A percentile compares a stretch with the other conserved stretches of the same genome.
Conservation (phyloP, 2,113 vertebrate species). For the Anoplopoma fimbria region DNA sequence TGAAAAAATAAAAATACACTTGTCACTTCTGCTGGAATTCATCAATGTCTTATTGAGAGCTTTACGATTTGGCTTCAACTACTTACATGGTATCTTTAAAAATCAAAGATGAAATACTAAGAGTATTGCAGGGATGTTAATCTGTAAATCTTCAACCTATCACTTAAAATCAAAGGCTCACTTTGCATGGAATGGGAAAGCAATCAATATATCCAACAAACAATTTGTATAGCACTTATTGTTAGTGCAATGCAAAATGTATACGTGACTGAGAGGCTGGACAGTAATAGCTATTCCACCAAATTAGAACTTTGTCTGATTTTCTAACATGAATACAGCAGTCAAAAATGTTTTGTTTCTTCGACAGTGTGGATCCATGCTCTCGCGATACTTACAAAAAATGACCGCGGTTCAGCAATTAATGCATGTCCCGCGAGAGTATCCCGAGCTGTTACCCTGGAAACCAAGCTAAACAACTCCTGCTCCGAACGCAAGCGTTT, state of each 20-base stretch:
- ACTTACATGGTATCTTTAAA: background rate
- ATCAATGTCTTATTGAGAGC: slow-evolving; percentile 55
- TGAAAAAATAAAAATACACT: slow-evolving; percentile 71
- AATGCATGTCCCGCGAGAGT: slow-evolving; percentile 46
- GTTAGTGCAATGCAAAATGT: background rate
- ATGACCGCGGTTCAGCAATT: background rate
- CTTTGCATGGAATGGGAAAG: background rate
- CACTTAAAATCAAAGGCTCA: background rate
- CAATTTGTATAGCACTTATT: background rate
- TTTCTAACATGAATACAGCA: background rate
- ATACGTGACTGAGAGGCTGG: background rate
- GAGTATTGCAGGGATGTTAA: background rate
- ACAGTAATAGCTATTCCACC: background rate
- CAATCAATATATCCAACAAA: background rate
- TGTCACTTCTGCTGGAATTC: slow-evolving; percentile 66
- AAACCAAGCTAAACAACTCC: slow-evolving; percentile 48
- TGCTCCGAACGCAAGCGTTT: background rate
- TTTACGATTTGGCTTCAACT: slow-evolving; percentile 14
- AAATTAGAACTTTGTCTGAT: background rate
- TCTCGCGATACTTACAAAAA: background rate
- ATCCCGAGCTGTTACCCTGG: slow-evolving; percentile 28
- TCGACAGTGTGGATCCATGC: background rate
- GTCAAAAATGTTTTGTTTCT: background rate
- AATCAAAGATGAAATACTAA: background rate
- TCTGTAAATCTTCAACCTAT: background rate